Conservation (phyloP, 2,113 vertebrate genomes). For the Grammomys dolichurus region DNA sequence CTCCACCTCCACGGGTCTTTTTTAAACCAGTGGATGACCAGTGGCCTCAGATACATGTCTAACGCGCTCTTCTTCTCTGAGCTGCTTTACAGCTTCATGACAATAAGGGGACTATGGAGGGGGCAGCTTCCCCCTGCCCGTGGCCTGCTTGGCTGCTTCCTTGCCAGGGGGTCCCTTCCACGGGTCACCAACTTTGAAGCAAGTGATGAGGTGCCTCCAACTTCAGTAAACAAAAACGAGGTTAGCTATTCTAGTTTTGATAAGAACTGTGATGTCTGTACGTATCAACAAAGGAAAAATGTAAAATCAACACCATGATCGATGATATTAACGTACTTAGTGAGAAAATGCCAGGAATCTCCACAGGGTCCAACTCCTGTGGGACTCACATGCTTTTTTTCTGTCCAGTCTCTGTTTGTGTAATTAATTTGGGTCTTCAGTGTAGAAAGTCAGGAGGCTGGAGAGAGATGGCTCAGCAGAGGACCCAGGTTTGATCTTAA, state of each 20-base stretch:
- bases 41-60: no score
- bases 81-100: rapidly evolving
- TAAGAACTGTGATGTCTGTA: background rate
- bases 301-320: background rate
- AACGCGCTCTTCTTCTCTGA: rapidly evolving
- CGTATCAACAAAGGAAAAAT: background rate
- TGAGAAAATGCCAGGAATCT: background rate
- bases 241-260: background rate
- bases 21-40: rapidly evolving
- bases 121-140: background rate
- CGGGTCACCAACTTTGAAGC: background rate
- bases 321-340: background rate
- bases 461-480: background rate
- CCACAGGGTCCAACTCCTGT: background rate
- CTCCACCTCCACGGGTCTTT: background rate
- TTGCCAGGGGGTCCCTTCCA: background rate
- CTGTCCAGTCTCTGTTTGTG: background rate
- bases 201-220: background rate
- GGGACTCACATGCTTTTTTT: background rate
- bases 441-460: background rate
- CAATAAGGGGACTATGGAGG: background rate
- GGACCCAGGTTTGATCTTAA: background rate
- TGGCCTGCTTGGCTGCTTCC: background rate
- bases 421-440: background rate
- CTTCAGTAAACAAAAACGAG: background rate